Evolutionary conservation across 2,113 vertebrate species (phyloP).

Genomic region (Bagarius yarrelli): DNA sequence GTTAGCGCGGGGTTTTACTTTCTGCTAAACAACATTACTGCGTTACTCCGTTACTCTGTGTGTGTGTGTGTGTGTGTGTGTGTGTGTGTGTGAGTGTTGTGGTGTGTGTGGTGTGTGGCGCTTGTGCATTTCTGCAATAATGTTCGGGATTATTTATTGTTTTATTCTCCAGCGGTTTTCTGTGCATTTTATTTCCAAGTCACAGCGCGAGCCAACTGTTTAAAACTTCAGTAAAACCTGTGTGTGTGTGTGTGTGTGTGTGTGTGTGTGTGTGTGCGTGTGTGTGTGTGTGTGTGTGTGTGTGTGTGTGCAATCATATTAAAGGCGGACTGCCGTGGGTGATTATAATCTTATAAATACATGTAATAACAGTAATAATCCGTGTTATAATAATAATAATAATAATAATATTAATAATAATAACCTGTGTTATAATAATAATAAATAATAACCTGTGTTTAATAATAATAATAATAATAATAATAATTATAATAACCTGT

Average conservation of each 20-base stretch:
- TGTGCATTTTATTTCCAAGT: no score
- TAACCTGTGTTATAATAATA: no score
- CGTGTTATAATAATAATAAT: no score
- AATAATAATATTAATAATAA: no score
- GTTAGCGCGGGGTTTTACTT: not conserved
- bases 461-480: no score
- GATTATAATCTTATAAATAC: not conserved
- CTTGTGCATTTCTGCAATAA: not conserved
- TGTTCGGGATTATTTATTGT: not conserved
- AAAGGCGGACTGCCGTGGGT: not conserved
- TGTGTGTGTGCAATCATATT: not conserved
- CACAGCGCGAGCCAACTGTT: not conserved
- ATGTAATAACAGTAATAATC: no score
- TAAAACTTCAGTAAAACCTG: not conserved
- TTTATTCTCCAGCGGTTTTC: not conserved
- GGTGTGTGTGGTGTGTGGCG: constrained; percentile 1
- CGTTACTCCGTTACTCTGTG: no score
- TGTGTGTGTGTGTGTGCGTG: not conserved
- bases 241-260: constrained; percentile 25
- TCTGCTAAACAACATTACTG: no score
- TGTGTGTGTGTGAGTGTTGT: no score
- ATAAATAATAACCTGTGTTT: no score
- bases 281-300: not conserved
- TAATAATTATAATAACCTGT: no score
- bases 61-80: not conserved